Evolutionary conservation across 2,888 invertebrate species (phyloP), one percentile per base, ranked within the genome.

Genomic region (Trichopria drosophilae): DNA sequence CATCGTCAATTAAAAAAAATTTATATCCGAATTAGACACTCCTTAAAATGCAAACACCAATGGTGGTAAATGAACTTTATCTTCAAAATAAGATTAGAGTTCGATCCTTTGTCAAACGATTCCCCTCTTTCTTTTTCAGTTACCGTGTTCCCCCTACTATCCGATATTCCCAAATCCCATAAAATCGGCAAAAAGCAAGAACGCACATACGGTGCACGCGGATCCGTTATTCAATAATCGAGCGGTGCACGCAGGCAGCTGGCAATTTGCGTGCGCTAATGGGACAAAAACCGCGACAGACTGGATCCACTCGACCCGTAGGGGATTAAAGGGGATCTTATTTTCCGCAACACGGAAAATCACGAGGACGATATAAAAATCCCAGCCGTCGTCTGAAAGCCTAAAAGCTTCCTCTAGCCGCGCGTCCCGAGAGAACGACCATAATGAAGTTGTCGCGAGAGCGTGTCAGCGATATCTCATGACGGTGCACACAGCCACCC

Each of bases 401-500:
- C 42, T 55, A 57, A 58, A 55, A 56, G 50, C 37, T 34, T 29
- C 36, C 44, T 26, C 44, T 26, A 42, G 29, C 32, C 22, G 23
- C 23, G 13, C 26, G 18, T 22, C 39, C 22, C 41, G 41, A 36
- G 28, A 47, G 40, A 45, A 26, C 57, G 49, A 51, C 49, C 50
- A 44, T 63, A 67, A 66, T 65, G 65, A 67, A 65, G 62, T 66
- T 63, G 65, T 66, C 62, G 64, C 60, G 51, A 52, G 55, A 62
- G 58, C 63, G 61, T 61, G 65, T 62, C 62, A 45, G 62, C 60
- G 61, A 64, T 66, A 65, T 65, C 60, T 65, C 63, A 58, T 52
- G 53, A 44, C 57, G 37, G 12, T 31, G 23, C 43, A 49, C 51
- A 56, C 48, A 59, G 50, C 46, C 57, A 43, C 50, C 57, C 61